Evolutionary conservation across 2,113 vertebrate species (phyloP).

Genomic region (Lethenteron reissneri): DNA sequence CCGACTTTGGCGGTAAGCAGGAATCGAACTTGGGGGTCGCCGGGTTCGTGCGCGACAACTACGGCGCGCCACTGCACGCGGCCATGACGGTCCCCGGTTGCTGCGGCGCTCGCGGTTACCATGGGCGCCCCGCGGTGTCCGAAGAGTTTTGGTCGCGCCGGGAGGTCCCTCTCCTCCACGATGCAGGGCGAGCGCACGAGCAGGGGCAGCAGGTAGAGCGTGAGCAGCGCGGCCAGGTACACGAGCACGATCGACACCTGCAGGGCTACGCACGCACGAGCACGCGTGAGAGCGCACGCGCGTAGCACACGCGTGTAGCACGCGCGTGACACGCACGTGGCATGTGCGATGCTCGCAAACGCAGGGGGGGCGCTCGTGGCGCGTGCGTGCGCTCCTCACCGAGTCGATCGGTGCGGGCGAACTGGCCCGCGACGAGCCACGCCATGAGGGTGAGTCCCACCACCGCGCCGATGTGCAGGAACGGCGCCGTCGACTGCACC

Average conservation of each 20-base stretch:
- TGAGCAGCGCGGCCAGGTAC: slow-evolving; percentile 39
- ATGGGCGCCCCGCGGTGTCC: slow-evolving; percentile 65
- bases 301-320: too few relatives aligned
- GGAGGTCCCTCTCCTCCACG: slow-evolving; percentile 52
- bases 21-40: too few relatives aligned
- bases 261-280: slow-evolving; percentile 25
- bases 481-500: slow-evolving; percentile 64
- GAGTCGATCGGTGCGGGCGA: slow-evolving; percentile 48
- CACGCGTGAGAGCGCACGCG: too few relatives aligned
- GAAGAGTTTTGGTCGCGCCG: slow-evolving; percentile 41
- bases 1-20: too few relatives aligned
- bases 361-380: too few relatives aligned
- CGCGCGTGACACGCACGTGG: too few relatives aligned
- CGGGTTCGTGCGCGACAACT: too few relatives aligned
- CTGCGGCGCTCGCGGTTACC: slow-evolving; percentile 25
- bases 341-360: too few relatives aligned
- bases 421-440: slow-evolving; percentile 73
- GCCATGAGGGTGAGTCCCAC: slow-evolving; percentile 45
- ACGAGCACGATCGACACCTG: slow-evolving; percentile 38
- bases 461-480: slow-evolving; percentile 71
- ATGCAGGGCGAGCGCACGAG: slow-evolving; percentile 76
- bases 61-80: too few relatives aligned
- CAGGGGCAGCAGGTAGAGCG: slow-evolving; percentile 54
- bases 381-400: slow-evolving; percentile 28
- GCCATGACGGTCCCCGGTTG: too few relatives aligned